phyloP scores from a whole-genome alignment of 2,888 invertebrate genomes.

The Ennomos quercinarius region DNA sequence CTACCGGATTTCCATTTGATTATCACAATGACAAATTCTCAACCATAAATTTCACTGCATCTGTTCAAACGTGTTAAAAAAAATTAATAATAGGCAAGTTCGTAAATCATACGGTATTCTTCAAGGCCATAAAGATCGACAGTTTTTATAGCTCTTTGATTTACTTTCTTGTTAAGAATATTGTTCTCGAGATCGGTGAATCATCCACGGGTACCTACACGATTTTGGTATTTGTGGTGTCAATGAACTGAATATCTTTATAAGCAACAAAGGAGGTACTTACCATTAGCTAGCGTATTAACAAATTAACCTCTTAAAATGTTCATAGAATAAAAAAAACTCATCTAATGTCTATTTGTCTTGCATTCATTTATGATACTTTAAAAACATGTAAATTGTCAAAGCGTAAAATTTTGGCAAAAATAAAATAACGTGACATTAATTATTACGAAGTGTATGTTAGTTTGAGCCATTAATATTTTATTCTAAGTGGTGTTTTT shows the following conservation, averaged over 20 bases:
- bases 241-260: constrained; percentile 15
- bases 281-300: constrained; percentile 12
- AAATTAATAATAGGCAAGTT: constrained; percentile 9
- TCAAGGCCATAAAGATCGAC: constrained; percentile 22
- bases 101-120: constrained; percentile 23
- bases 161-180: constrained; percentile 10
- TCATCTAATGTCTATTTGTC: constrained; percentile 3
- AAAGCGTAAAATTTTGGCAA: constrained; percentile 1
- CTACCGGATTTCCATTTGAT: constrained; percentile 24
- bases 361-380: constrained; percentile 1
- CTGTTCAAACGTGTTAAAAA: constrained; percentile 21
- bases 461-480: neutral
- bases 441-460: constrained; percentile 2
- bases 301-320: constrained; percentile 9
- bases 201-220: neutral
- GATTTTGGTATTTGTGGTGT: constrained; percentile 4
- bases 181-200: constrained; percentile 2
- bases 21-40: constrained; percentile 25
- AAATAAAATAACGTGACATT: constrained; percentile 9
- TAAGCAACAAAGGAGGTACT: constrained; percentile 20
- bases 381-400: neutral
- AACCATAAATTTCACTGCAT: constrained; percentile 26
- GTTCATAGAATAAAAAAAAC: neutral
- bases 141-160: constrained; percentile 14
- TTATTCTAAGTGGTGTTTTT: neutral